A percentile compares a stretch with the other conserved stretches of the same genome.
Conservation (phyloP, 2,797 vertebrate genomes). For the Epinephelus awoara region DNA sequence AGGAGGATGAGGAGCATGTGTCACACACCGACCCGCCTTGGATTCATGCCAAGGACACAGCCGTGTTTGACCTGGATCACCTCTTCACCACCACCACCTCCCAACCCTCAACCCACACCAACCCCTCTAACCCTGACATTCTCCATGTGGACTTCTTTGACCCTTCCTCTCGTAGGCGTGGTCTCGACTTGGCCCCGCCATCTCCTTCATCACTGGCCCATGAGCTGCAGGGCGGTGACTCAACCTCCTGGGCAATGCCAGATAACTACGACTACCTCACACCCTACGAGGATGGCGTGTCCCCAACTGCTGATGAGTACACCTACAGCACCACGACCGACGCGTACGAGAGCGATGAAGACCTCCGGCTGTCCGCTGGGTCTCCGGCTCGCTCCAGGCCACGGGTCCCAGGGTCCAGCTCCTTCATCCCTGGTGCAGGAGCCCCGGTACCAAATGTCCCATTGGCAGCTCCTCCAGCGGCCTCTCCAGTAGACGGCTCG, state of each 20-base stretch:
- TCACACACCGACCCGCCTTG: conserved; percentile 81
- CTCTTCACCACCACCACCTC: conserved; percentile 61
- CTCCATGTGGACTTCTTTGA: conserved; percentile 92
- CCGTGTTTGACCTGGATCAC: conserved; percentile 79
- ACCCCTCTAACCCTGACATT: conserved; percentile 79
- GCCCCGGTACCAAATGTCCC: conserved; percentile 60
- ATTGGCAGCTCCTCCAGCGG: conserved; percentile 46
- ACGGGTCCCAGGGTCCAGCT: conserved; percentile 58
- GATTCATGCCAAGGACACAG: conserved; percentile 79
- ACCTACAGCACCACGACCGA: conserved; percentile 86
- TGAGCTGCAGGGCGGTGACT: conserved; percentile 83
- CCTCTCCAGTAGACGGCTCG: conserved; percentile 76
- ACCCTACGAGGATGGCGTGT: conserved; percentile 89
- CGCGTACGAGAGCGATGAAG: conserved; percentile 83
- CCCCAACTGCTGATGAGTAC: conserved; percentile 89
- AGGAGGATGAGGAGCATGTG: conserved; percentile 65
- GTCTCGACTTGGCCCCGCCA: conserved; percentile 76
- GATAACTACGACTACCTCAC: conserved; percentile 93
- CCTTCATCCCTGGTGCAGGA: conserved; percentile 43
- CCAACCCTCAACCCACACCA: conserved; percentile 42
- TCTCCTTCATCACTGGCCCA: conserved; percentile 73
- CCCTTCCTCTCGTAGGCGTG: conserved; percentile 79
- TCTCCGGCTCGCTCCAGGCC: conserved; percentile 63
- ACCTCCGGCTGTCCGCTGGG: conserved; percentile 70
- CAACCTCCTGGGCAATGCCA: conserved; percentile 89